phyloP scores from a whole-genome alignment of 2,888 invertebrate species.

The Ectropis crepuscularia region DNA sequence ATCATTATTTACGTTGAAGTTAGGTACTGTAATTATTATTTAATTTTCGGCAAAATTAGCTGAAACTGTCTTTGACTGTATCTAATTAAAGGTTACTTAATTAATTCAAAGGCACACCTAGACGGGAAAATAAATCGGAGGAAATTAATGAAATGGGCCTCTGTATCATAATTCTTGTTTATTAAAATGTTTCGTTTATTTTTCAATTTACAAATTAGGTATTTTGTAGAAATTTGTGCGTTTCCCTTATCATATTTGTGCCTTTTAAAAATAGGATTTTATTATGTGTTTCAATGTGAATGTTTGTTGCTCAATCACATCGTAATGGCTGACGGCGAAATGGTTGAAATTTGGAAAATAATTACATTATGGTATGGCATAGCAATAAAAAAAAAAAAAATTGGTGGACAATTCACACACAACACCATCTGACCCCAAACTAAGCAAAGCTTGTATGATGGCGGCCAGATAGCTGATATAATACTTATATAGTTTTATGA shows the following conservation, averaged over 20 bases:
- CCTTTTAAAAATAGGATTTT: too few relatives aligned
- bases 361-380: too few relatives aligned
- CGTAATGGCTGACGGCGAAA: too few relatives aligned
- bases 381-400: too few relatives aligned
- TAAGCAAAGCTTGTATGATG: too few relatives aligned
- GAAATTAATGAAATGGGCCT: conserved; percentile 14
- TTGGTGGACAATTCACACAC: too few relatives aligned
- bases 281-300: too few relatives aligned
- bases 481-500: too few relatives aligned
- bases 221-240: not conserved
- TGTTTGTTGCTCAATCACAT: too few relatives aligned
- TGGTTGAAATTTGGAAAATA: too few relatives aligned
- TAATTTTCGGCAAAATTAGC: conserved; percentile 17
- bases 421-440: too few relatives aligned
- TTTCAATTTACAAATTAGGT: conserved; percentile 1
- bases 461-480: too few relatives aligned
- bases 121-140: conserved; percentile 18
- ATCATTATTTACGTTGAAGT: conserved; percentile 6
- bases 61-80: conserved; percentile 8
- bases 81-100: conserved; percentile 20
- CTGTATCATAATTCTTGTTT: conserved; percentile 15
- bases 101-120: conserved; percentile 9
- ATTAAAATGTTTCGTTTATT: conserved; percentile 11
- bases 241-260: not conserved
- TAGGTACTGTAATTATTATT: conserved; percentile 14